Conservation (phyloP, 2,113 vertebrate genomes). For the Pampusana beccarii region DNA sequence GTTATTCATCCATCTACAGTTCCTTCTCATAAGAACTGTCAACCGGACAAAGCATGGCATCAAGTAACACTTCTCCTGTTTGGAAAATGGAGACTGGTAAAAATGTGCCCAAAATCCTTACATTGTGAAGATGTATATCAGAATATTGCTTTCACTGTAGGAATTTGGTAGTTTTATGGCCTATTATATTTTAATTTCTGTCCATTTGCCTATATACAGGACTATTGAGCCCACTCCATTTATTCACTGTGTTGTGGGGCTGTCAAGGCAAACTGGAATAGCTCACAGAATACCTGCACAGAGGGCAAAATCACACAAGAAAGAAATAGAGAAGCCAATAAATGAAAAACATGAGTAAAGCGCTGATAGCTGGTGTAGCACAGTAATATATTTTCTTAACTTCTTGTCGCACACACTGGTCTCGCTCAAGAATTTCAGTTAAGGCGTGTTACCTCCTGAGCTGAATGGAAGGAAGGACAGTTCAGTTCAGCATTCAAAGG, state of each 20-base stretch:
- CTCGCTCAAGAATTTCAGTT: neutral
- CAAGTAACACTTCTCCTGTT: neutral
- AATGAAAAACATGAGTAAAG: neutral
- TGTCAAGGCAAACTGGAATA: neutral
- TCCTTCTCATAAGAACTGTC: neutral
- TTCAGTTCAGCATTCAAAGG: rapidly evolving
- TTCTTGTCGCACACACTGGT: neutral
- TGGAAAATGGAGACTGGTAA: neutral
- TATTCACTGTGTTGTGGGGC: neutral
- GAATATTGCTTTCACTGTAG: neutral
- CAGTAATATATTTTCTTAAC: neutral
- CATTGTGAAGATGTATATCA: neutral
- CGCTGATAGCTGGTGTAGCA: neutral
- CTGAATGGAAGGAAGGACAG: rapidly evolving
- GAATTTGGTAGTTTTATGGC: neutral
- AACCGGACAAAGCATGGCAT: neutral
- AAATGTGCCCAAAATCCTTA: neutral
- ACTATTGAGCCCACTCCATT: neutral
- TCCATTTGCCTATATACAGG: neutral
- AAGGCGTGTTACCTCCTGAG: neutral
- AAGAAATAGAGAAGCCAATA: neutral
- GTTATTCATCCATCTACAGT: neutral
- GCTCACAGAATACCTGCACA: neutral
- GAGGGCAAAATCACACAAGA: neutral
- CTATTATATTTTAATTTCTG: neutral